A percentile compares a stretch with the other conserved stretches of the same genome.
These are phyloP conservation scores for Gibbula magus DNA, from an alignment of 2,888 invertebrate species.

Conservation along the genomic window DNA sequence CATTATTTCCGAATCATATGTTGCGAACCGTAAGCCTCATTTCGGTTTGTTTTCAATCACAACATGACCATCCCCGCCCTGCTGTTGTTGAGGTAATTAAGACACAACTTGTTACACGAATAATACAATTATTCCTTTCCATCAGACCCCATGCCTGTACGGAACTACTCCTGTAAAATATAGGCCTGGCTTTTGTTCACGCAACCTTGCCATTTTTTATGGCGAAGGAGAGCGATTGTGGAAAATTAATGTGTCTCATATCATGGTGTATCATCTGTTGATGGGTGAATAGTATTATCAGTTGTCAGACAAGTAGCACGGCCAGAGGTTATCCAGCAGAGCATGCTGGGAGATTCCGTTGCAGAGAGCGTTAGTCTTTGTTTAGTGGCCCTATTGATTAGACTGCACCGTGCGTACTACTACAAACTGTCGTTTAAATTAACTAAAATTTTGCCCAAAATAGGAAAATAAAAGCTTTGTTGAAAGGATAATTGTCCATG, in stretches of 20 bases:
- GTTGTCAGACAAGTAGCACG: neutral
- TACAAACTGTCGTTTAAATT: neutral
- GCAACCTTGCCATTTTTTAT: constrained; percentile 7
- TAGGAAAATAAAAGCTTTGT: constrained; percentile 10
- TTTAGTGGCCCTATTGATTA: neutral
- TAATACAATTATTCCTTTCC: neutral
- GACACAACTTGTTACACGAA: neutral
- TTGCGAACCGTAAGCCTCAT: neutral
- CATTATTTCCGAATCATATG: neutral
- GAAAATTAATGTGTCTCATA: constrained; percentile 2
- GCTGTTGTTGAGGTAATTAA: neutral
- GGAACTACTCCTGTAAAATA: neutral
- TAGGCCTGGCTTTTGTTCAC: neutral
- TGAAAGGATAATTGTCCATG: neutral
- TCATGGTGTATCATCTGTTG: constrained; percentile 11
- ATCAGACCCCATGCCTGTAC: neutral
- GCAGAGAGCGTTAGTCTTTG: neutral
- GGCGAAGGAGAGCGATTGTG: neutral
- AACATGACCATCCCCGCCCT: neutral
- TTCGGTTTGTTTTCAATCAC: neutral
- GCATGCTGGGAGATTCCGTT: neutral
- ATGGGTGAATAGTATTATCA: constrained; percentile 3
- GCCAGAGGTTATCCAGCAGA: constrained; percentile 1
- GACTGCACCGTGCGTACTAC: neutral
- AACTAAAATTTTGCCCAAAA: neutral